Evolutionary conservation across 1,140 invertebrate genomes (phyloP).

Genomic region (Eupeodes corollae): DNA sequence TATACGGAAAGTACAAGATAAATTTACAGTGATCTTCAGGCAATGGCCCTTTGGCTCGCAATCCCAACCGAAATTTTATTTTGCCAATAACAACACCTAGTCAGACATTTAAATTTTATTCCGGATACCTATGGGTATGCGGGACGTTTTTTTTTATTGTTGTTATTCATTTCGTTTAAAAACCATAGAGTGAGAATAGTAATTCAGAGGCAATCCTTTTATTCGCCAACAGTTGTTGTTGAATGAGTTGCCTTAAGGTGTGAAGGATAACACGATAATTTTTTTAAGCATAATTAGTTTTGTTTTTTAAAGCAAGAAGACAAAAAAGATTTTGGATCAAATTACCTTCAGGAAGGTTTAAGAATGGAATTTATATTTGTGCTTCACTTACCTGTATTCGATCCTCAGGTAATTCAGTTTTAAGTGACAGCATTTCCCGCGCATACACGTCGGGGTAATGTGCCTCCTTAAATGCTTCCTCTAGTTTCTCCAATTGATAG

Average conservation of each 20-base stretch:
- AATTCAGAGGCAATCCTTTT: no score
- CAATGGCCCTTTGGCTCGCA: no score
- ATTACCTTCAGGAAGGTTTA: neutral
- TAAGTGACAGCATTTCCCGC: slow-evolving; percentile 91
- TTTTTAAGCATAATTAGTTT: slow-evolving; percentile 5
- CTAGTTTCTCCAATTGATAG: slow-evolving; percentile 94
- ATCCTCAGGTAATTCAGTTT: slow-evolving; percentile 97
- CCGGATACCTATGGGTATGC: no score
- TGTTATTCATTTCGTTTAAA: neutral
- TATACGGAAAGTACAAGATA: no score
- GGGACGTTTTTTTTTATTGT: no score
- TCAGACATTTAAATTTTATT: slow-evolving; percentile 16
- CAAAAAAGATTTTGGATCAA: neutral
- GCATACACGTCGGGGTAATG: slow-evolving; percentile 98
- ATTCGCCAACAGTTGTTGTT: no score
- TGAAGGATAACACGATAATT: no score
- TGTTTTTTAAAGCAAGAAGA: neutral
- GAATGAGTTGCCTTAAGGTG: no score
- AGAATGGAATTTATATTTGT: slow-evolving; percentile 14
- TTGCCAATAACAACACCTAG: slow-evolving; percentile 4
- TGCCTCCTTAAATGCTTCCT: slow-evolving; percentile 97
- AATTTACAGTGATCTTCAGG: no score
- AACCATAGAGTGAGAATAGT: neutral
- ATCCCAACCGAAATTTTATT: neutral
- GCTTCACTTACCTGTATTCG: slow-evolving; percentile 85